These are phyloP conservation scores for Pseudomyrmex gracilis DNA, from an alignment of 1,140 invertebrate species.

Conservation along the genomic window DNA sequence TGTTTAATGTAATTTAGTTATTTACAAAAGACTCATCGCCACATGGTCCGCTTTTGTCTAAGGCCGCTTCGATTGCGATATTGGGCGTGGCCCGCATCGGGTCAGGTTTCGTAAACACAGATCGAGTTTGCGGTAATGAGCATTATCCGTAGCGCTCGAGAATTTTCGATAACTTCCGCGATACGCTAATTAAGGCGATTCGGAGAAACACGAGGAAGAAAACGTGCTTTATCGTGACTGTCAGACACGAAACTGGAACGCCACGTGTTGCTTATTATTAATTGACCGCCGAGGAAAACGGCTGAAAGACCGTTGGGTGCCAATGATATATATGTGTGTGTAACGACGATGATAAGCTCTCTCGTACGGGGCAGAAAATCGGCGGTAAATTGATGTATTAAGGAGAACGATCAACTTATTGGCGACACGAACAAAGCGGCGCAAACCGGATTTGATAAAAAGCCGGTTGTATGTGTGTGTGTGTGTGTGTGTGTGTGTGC, in stretches of 20 bases:
- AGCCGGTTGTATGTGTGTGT: too few relatives aligned
- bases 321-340: not conserved
- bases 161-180: conserved; percentile 49
- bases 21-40: not conserved
- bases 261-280: conserved; percentile 55
- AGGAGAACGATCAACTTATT: conserved; percentile 37
- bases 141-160: conserved; percentile 12
- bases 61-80: not conserved
- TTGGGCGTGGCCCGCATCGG: not conserved
- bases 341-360: conserved; percentile 18
- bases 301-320: not conserved
- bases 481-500: too few relatives aligned
- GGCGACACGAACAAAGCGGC: conserved; percentile 47
- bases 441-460: conserved; percentile 53
- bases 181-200: conserved; percentile 45
- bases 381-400: conserved; percentile 51
- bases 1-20: too few relatives aligned
- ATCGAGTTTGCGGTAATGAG: conserved; percentile 14
- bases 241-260: conserved; percentile 28
- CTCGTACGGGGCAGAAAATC: conserved; percentile 42
- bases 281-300: conserved; percentile 37
- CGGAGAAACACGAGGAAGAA: conserved; percentile 20
- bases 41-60: not conserved
- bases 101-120: conserved; percentile 12
- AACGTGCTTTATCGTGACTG: conserved; percentile 23